Base-by-base conservation (phyloP, 1,140 invertebrate genomes). In the Aricia agestis region DNA sequence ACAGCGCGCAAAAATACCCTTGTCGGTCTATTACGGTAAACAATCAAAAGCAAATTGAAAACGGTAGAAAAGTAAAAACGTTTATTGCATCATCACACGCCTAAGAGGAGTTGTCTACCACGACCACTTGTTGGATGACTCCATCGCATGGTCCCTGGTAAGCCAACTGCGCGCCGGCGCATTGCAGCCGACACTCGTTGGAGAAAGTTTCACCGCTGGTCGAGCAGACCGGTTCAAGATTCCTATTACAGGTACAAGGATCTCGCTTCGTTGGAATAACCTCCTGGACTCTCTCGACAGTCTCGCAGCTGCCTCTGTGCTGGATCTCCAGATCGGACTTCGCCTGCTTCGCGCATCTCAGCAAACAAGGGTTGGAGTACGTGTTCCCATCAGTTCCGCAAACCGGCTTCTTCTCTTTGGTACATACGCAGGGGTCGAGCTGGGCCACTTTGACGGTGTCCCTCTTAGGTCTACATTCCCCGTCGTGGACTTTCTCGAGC, bases 331-430 rank as follows among this genome's bases (percentile, higher is more conserved):
- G 25, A 9, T 70, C 67, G 0, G 74, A 65, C 15, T 74, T 65
- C 0, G 41, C 3, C 65, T 72, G 17, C 41, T 68, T 71, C 0
- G 74, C 79, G 73, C 93, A 93, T 2, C 90, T 76, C 57, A 93
- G 87, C 36, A 84, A 63, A 72, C 93, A 94, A 1, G 82, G 78
- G 80, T 93, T 94, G 59, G 74, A 63, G 76, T 93, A 93, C 1
- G 93, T 93, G 1, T 77, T 73, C 18, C 85, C 76, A 75, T 93
- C 89, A 63, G 82, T 85, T 6, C 84, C 93, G 77, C 93, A 94
- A 0, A 94, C 90, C 0, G 93, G 93, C 0, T 79, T 80, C 1
- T 67, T 66, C 41, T 82, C 81, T 57, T 80, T 73, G 0, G 74
- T 76, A 67, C 80, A 84, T 15, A 71, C 68, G 32, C 82, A 83